phyloP scores from a whole-genome alignment of 2,888 invertebrate genomes.

The Mamestra brassicae region DNA sequence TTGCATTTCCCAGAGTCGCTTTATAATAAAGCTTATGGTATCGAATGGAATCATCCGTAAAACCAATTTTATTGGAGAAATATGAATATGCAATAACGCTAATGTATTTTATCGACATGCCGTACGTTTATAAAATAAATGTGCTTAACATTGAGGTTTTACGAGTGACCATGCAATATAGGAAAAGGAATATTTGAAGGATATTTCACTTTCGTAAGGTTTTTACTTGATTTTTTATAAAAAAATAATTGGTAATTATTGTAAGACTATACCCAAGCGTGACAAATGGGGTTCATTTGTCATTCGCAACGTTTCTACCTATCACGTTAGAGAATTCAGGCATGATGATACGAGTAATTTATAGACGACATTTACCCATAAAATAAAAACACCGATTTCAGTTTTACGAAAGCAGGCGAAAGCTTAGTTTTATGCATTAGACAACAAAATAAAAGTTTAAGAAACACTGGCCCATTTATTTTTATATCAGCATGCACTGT shows the following conservation, averaged over 20 bases:
- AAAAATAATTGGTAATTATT: background rate
- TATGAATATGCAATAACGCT: constrained; percentile 16
- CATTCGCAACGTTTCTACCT: background rate
- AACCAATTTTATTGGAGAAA: constrained; percentile 6
- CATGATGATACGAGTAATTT: background rate
- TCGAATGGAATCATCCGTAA: constrained; percentile 8
- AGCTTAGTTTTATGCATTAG: background rate
- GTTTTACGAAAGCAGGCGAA: no score
- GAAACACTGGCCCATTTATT: constrained; percentile 7
- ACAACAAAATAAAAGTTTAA: constrained; percentile 13
- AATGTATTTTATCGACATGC: constrained; percentile 13
- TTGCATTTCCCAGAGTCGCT: background rate
- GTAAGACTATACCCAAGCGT: background rate
- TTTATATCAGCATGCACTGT: constrained; percentile 14
- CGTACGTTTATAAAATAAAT: background rate
- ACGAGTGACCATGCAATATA: background rate
- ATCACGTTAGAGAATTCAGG: background rate
- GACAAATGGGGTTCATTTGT: background rate
- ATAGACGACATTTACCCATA: background rate
- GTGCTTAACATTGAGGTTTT: no score
- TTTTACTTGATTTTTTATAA: background rate
- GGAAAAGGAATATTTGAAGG: background rate
- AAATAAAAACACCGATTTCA: background rate
- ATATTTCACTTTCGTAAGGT: background rate
- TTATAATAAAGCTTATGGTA: background rate